Base-by-base conservation (phyloP, 2,797 vertebrate genomes). In the Amphiprion clarkii region DNA sequence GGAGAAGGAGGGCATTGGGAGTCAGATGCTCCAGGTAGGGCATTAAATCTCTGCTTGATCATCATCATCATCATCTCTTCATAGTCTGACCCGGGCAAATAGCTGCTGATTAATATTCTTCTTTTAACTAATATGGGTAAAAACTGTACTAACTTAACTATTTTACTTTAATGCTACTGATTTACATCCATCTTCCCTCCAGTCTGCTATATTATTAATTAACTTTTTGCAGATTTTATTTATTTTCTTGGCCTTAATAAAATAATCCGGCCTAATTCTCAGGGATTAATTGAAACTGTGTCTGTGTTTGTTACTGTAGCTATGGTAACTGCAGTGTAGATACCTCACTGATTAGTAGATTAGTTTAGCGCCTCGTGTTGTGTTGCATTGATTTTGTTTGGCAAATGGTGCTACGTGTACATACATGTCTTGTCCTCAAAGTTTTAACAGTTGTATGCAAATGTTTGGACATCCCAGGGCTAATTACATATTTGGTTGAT, bases 11-110 rank as follows among this genome's bases (percentile, higher is more conserved):
- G 97, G 97, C 56, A 16, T 96, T 1, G 98, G 98, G 90, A 99
- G 97, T 93, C 98, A 99, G 82, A 97, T 99, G 96, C 95, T 99
- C 89, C 98, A 99, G 97, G 98, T 98, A 93, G 93, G 73, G 61
- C 9, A 23, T 23, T 23, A 70, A n/a, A 48, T 29, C 11, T 36
- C 10, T 42, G 0, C 33, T n/a, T n/a, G 10, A 11, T 44, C 44
- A 40, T 13, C 33, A 7, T 36, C 31, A 36, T 36, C 40, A 12
- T 21, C 29, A 14, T 62, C 31, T 2, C 19, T 10, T 3, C n/a
- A 19, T 0, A 19, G 23, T 42, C 62, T 40, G 36, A 61, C 11
- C 9, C 12, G 49, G 21, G 48, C 6, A 12, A 51, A 51, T 5
- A n/a, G 46, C 46, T 19, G 19, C 17, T 6, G 17, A 7, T 49